Evolutionary conservation across 2,113 vertebrate species (phyloP).

Genomic region (Aix galericulata): DNA sequence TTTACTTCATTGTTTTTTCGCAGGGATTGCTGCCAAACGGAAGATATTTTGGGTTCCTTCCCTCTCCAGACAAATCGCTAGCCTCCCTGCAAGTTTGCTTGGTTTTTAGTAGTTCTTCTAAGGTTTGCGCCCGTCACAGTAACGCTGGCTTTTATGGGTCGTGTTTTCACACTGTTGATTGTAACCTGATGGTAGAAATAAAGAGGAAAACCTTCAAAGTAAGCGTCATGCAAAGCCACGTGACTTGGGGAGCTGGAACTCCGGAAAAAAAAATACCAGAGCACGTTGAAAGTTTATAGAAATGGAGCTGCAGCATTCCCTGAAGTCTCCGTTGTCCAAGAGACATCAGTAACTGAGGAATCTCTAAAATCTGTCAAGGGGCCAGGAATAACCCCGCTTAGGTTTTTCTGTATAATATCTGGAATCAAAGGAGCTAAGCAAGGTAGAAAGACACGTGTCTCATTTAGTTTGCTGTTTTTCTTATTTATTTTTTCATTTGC

Average conservation of each 20-base stretch:
- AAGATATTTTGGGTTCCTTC: background rate
- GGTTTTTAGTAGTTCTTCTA: background rate
- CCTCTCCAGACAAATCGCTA: background rate
- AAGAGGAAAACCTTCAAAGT: background rate
- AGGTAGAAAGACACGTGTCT: background rate
- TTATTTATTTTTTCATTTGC: background rate
- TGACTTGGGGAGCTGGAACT: background rate
- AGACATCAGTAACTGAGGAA: slow-evolving; percentile 8
- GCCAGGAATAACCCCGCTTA: background rate
- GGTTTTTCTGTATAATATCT: background rate
- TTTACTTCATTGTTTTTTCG: background rate
- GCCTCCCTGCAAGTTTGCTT: background rate
- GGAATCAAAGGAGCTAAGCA: background rate
- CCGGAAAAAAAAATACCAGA: background rate
- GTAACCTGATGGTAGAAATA: background rate
- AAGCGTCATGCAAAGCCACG: background rate
- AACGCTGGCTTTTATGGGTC: background rate
- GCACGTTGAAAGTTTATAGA: background rate
- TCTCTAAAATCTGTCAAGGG: background rate
- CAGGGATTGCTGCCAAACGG: background rate
- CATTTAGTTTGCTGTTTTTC: background rate
- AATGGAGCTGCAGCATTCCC: background rate
- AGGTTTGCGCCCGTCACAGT: background rate
- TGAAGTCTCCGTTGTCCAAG: background rate
- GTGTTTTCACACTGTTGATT: background rate